Base-by-base conservation (phyloP, 1,140 invertebrate species). In the Acromyrmex echinatior region DNA sequence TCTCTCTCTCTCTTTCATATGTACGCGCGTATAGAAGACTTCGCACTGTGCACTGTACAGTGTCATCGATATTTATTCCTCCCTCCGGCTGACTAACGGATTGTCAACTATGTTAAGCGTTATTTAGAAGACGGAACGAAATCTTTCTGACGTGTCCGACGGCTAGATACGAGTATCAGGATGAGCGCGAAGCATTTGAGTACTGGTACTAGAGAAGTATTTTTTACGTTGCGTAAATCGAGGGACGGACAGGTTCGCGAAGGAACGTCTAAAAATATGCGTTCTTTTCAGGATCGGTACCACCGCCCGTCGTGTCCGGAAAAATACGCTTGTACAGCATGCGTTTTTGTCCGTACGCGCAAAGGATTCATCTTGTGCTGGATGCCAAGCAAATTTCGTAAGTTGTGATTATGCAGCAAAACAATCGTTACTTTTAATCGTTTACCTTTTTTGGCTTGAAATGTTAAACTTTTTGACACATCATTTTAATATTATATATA, bases 261-360 rank as follows among this genome's bases (percentile, higher is more conserved):
- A 71, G 14, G 21, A 45, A 86, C 35, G 21, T 86, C 25, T 1
- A 70, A 1, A 6, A 56, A 70, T 3, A 3, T 21, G 4, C 2
- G 78, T 88, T 87, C 3, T 93, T 28, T 94, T 85, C 94, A 98
- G 97, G 97, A 60, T 96, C 97, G 2, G 89, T 93, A 2, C 96
- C 96, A 5, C 97, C 97, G 0, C 96, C 97, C 2, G 86, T 96
- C 0, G 93, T 96, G 39, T 94, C 95, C 87, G 98, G 97, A 6
- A 97, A 97, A 92, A 91, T 98, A 60, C 96, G 98, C 1, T 94
- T 99, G 0, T 99, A 98, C 93, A 98, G 97, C 73, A 99, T 98
- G 98, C 96, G 98, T 87, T 99, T 98, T 94, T 99, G 98, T 94
- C 98, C 98, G 0, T 99, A 97, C 93, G 98, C 98, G 0, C 97